Evolutionary conservation across 2,888 invertebrate genomes (phyloP), one percentile per base, ranked within the genome.

Genomic region (Acanthosoma haemorrhoidale): DNA sequence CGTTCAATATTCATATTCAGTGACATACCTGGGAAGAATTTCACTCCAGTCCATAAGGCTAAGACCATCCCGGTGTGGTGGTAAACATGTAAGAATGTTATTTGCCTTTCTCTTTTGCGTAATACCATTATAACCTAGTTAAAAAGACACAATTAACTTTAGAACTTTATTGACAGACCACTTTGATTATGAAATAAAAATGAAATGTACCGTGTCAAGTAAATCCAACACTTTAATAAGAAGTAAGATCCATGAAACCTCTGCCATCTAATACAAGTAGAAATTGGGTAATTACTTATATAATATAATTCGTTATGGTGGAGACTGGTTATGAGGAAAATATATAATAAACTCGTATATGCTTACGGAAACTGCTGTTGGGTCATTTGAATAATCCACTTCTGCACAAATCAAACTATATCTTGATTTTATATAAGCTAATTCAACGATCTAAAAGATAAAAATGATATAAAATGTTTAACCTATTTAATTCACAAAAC

Each of bases 381-480:
- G 86, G 70, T 84, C 83, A 11, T 84, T 80, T 2, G 85, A 84
- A 77, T 85, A 88, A 75, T 89, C 88, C 9, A 89, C 84, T 0
- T 89, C 88, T 77, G 91, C 86, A 78, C 93, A 94, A 18, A 84
- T 78, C 71, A 86, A 81, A 75, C 83, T 85, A 77, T 90, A 92
- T 15, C 51, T 39, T 25, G 29, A 29, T n/a, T 51, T 5, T 4
- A 51, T 13, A 25, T 11, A 29, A n/a, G 51, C 13, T 25, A 51
- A 2, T 25, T n/a, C 29, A 25, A 51, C 3, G n/a, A 13, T 1
- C 51, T 51, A 8, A 51, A 51, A 51, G 6, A 25, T 5, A 25
- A 9, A n/a, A n/a, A 4, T 2, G n/a, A n/a, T n/a, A n/a, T n/a
- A n/a, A n/a, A n/a, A n/a, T n/a, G n/a, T n/a, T n/a, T n/a, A n/a